Evolutionary conservation across 2,888 invertebrate genomes (phyloP).

Genomic region (Drosophila parthenogenetica): DNA sequence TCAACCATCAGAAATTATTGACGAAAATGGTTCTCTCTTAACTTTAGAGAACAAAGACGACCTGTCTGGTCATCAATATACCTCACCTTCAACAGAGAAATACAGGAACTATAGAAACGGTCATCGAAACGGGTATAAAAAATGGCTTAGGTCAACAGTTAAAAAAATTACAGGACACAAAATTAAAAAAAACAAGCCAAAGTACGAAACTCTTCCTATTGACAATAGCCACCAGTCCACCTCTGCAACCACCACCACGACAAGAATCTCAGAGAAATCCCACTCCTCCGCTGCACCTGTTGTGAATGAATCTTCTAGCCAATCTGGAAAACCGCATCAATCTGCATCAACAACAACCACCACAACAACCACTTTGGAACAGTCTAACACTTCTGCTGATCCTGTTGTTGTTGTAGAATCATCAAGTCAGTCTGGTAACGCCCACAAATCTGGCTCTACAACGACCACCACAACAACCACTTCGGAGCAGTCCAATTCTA

Average conservation of each 20-base stretch:
- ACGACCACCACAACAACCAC: background rate
- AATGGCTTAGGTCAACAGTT: background rate
- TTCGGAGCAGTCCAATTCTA: background rate
- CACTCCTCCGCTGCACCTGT: background rate
- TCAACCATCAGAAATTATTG: background rate
- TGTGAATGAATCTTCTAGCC: background rate
- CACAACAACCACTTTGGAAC: slow-evolving; percentile 25
- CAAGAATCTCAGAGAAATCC: background rate
- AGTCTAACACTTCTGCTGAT: background rate
- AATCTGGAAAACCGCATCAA: background rate
- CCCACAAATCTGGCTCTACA: slow-evolving; percentile 10
- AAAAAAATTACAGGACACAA: background rate
- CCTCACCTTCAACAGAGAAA: background rate
- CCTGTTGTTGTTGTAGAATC: background rate
- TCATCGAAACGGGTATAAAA: background rate
- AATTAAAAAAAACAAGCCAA: background rate
- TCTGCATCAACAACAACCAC: slow-evolving; percentile 10
- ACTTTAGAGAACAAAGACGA: background rate
- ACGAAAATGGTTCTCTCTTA: background rate
- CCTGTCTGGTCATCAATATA: background rate
- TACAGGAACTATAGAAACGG: slow-evolving; percentile 3
- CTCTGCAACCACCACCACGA: background rate
- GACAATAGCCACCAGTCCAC: background rate
- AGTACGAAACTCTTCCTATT: no score
- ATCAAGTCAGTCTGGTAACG: slow-evolving; percentile 8